phyloP scores from a whole-genome alignment of 2,888 invertebrate genomes.

The Lucinisca nassula region DNA sequence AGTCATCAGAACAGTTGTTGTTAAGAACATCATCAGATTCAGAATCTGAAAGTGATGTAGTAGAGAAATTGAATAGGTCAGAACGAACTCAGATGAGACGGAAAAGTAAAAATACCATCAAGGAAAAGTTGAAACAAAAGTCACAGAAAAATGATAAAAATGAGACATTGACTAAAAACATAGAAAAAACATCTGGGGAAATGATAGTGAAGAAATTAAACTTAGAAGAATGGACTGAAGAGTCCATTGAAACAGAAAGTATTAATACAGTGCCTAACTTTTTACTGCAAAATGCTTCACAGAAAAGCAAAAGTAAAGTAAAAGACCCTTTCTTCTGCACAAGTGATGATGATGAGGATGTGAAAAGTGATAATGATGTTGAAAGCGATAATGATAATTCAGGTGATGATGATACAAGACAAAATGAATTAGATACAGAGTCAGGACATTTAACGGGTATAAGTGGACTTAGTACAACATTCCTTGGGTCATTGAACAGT shows the following conservation, averaged over 20 bases:
- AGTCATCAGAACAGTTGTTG: background rate
- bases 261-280: background rate
- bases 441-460: background rate
- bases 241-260: background rate
- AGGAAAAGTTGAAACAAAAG: background rate
- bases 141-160: background rate
- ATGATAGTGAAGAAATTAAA: conserved; percentile 77
- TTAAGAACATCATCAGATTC: background rate
- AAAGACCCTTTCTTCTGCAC: conserved; percentile 65
- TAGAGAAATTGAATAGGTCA: background rate
- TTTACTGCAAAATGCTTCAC: background rate
- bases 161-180: background rate
- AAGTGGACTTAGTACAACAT: conserved; percentile 66
- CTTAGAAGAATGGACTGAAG: conserved; percentile 42
- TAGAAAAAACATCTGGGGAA: conserved; percentile 60
- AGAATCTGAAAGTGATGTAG: background rate
- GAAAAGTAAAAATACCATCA: background rate
- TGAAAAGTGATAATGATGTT: conserved; percentile 23
- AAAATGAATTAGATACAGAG: background rate
- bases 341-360: conserved; percentile 50
- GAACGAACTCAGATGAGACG: background rate
- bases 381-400: conserved; percentile 36
- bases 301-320: conserved; percentile 40
- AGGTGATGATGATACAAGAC: conserved; percentile 19
- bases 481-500: conserved; percentile 63